Evolutionary conservation across 2,797 vertebrate genomes (phyloP), one percentile per base, ranked within the genome.

Genomic region (Myotis vivesi): DNA sequence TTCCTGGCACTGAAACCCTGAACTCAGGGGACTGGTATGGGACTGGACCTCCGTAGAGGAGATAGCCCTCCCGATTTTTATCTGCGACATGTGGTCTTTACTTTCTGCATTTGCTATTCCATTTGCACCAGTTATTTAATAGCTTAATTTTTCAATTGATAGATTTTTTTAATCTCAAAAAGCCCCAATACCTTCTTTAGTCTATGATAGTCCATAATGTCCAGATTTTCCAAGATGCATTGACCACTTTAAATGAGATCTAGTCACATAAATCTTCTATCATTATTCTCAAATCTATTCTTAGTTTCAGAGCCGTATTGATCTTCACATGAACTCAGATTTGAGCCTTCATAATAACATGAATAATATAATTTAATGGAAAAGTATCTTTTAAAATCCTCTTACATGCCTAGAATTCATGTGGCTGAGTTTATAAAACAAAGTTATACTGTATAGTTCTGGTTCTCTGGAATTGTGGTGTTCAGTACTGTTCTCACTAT

Each of bases 251-350:
- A 51, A 83, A 75, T 87, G 30, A 91, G 19, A 86, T 68, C 59
- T 30, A 33, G 73, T 82, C 41, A 55, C 46, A 68, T 55, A 75
- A 81, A 64, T 44, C 38, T 86, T 72, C 28, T 72, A n/a, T 36
- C 10, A 69, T 81, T 91, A 49, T 83, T 95, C 89, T 83, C 15
- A 89, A 93, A 85, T 66, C 15, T 91, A n/a, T 57, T 84, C 69
- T 77, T 82, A 62, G 66, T 20, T 93, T 94, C 79, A 79, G n/a
- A 89, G 57, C 53, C 68, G 59, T 82, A 19, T 59, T 84, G 81
- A 96, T 91, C 25, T 55, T 91, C 33, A 86, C 68, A 92, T 94
- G n/a, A 83, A 86, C 20, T 13, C 55, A 95, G 19, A 22, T 38
- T 71, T 83, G 13, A 82, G 19, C n/a, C 44, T 89, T 77, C 57